Evolutionary conservation across 2,113 vertebrate genomes (phyloP), one percentile per base, ranked within the genome.

Genomic region (Nibea coibor): DNA sequence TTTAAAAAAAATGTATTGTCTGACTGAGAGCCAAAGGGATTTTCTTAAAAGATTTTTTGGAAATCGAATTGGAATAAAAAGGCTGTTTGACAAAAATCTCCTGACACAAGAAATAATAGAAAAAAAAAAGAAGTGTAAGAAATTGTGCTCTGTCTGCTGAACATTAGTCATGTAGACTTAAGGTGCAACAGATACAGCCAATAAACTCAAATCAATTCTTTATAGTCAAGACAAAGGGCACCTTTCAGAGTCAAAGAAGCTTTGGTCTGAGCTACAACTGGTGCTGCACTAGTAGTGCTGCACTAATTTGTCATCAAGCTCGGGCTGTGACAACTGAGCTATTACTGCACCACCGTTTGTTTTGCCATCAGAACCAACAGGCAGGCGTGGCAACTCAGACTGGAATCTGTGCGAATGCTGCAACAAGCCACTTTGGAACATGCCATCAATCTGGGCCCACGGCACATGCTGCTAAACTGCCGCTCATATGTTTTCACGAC

Each of bases 271-370:
- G 84, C 88, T 69, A 81, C 64, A 53, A 84, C 57, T 65, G 56
- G 81, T 74, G 80, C 83, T 84, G 76, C 70, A 80, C 72, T 84
- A 75, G 45, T 70, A 50, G 54, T 89, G 75, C 81, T 88, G 87
- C 91, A 91, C 90, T 94, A 92, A 92, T 94, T 93, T 92, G 90
- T 94, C 93, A 93, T 87, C 89, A 91, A 84, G 74, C 86, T 75
- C 48, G 64, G 70, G 79, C 79, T 85, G 73, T 92, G 89, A 93
- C 92, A 93, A 86, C 85, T 87, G 90, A 92, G 91, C 92, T 91
- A 93, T 93, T 91, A 92, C 92, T 92, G 87, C 92, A 83, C 88
- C 90, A 90, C 80, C 70, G 81, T 92, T 93, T 94, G 86, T 93
- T 93, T 93, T 85, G 86, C 83, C 90, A 92, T 93, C 82, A 89